These are phyloP conservation scores for Aldrovandia affinis DNA, from an alignment of 2,797 vertebrate genomes.

Conservation along the genomic window DNA sequence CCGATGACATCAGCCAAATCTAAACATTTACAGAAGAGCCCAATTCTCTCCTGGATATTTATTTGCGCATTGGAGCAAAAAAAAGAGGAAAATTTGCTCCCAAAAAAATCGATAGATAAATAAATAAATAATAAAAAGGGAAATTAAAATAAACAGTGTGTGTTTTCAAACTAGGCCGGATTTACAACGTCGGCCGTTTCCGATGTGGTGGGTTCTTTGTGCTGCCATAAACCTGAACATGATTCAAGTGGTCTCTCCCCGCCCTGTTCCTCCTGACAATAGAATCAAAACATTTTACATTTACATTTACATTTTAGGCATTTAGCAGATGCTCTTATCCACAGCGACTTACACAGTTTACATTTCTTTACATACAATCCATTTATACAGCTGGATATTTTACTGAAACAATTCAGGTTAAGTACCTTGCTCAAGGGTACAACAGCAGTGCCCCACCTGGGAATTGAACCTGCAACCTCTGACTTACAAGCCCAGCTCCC, in stretches of 20 bases:
- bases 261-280: neutral
- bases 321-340: too few relatives aligned
- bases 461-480: too few relatives aligned
- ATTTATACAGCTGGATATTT: too few relatives aligned
- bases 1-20: conserved; percentile 42
- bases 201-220: neutral
- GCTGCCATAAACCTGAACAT: neutral
- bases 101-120: neutral
- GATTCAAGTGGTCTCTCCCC: neutral
- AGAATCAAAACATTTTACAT: neutral
- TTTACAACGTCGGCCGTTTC: neutral
- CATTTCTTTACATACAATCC: too few relatives aligned
- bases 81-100: conserved; percentile 5
- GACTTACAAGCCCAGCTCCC: too few relatives aligned
- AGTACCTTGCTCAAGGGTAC: too few relatives aligned
- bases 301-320: too few relatives aligned
- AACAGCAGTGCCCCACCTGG: too few relatives aligned
- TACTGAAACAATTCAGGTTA: too few relatives aligned
- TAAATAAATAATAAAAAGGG: neutral
- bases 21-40: conserved; percentile 55
- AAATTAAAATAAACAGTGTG: neutral
- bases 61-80: conserved; percentile 44
- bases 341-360: too few relatives aligned
- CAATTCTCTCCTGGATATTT: conserved; percentile 54
- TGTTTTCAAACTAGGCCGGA: neutral